Evolutionary conservation across 2,797 vertebrate genomes (phyloP), one percentile per base, ranked within the genome.

Genomic region (Malacoraja senta): DNA sequence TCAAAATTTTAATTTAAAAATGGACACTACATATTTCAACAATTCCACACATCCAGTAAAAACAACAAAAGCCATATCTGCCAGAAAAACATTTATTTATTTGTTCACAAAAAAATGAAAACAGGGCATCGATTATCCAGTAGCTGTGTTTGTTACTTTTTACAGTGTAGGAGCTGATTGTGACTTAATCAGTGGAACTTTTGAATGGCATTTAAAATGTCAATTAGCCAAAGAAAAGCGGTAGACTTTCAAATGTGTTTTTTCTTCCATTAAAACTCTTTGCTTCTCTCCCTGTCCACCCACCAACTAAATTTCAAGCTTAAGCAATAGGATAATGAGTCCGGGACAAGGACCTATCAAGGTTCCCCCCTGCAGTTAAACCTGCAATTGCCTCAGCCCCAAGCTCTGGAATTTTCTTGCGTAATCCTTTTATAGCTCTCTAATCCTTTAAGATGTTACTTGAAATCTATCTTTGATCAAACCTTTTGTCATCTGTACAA

Each of bases 141-240:
- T 58, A 65, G 79, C 61, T 93, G 38, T 38, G 1, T 53, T 38
- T 32, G 7, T 19, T 78, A n/a, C 53, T 76, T 58, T 71, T 93
- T 93, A 61, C 93, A 93, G 21, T 61, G 61, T 24, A 68, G 65
- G 17, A 71, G 32, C 65, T 91, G 88, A 65, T 71, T 91, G 35
- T 32, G 17, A 71, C 21, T 38, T 86, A 13, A 26, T 84, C 81
- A 61, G 81, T 38, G 32, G 3, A n/a, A 71, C 17, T 19, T 68
- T 68, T 58, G 80, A 53, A 84, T 61, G 26, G 8, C 12, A 61
- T 84, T 84, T 84, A 17, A 84, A 84, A 84, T 84, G 44, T 58
- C 44, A 84, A 29, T 61, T 61, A 84, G 58, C 61, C 53, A 84
- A 61, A 84, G 53, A 53, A 83, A 84, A 84, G 12, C 53, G 21